Conservation (phyloP, 1,140 invertebrate genomes). For the Trichonephila inaurata region DNA sequence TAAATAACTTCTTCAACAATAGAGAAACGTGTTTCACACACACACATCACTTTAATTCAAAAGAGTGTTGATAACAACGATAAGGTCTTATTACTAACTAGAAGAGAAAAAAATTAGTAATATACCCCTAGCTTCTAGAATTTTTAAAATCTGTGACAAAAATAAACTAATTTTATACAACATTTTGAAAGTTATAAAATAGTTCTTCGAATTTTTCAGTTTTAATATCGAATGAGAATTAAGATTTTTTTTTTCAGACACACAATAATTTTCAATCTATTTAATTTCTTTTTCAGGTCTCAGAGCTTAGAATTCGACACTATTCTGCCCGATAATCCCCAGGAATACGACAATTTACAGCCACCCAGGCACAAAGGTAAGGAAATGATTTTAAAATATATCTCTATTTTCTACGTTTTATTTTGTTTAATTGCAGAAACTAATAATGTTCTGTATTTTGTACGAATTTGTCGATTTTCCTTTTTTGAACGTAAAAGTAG, state of each 20-base stretch:
- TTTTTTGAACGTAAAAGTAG: too few species aligned
- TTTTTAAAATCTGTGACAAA: background rate
- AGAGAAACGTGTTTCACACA: too few species aligned
- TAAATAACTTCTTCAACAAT: too few species aligned
- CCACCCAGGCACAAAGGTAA: slow-evolving; percentile 79
- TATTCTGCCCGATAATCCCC: slow-evolving; percentile 78
- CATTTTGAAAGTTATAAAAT: background rate
- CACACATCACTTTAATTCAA: too few species aligned
- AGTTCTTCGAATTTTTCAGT: background rate
- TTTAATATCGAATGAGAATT: background rate
- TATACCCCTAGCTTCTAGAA: background rate
- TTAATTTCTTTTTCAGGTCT: slow-evolving; percentile 36
- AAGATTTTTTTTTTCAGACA: background rate
- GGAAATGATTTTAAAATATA: background rate
- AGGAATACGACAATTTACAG: slow-evolving; percentile 79
- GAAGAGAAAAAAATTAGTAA: background rate
- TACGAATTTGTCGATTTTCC: too few species aligned
- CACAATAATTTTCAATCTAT: background rate
- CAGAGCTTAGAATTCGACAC: slow-evolving; percentile 78
- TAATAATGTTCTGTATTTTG: too few species aligned
- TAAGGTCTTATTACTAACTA: too few species aligned
- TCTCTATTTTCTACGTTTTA: too few species aligned
- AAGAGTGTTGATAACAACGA: too few species aligned
- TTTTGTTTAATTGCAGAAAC: too few species aligned
- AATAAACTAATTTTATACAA: background rate